Conservation (phyloP, 2,888 invertebrate species). For the Antheraea yamamai region DNA sequence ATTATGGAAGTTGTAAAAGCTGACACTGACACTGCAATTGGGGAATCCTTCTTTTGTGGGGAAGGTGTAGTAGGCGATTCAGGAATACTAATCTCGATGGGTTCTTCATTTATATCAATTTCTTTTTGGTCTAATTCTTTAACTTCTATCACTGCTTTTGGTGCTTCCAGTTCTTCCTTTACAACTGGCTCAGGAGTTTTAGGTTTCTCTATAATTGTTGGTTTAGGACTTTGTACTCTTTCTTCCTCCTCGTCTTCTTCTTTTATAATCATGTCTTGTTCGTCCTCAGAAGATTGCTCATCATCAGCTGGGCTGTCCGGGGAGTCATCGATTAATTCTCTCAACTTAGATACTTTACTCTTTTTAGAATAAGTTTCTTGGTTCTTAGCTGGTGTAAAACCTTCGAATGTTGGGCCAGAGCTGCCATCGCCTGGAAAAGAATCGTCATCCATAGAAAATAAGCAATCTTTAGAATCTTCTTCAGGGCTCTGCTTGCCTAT, state of each 20-base stretch:
- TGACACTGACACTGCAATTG: conserved; percentile 12
- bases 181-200: conserved; percentile 45
- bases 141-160: conserved; percentile 28
- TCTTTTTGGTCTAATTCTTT: conserved; percentile 44
- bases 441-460: conserved; percentile 83
- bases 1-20: conserved; percentile 19
- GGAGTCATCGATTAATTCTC: conserved; percentile 75
- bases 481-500: conserved; percentile 84
- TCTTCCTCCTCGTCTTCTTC: conserved; percentile 42
- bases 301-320: conserved; percentile 78
- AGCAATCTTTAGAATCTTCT: conserved; percentile 83
- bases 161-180: conserved; percentile 49
- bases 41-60: conserved; percentile 34
- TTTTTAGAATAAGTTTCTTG: conserved; percentile 81
- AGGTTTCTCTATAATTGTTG: conserved; percentile 40
- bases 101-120: conserved; percentile 41
- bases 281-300: conserved; percentile 79
- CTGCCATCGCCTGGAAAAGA: conserved; percentile 82
- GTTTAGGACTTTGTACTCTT: conserved; percentile 47
- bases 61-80: conserved; percentile 62
- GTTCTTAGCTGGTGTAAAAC: conserved; percentile 81
- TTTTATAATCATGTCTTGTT: conserved; percentile 56
- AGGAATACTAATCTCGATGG: conserved; percentile 43
- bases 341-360: conserved; percentile 72
- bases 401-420: conserved; percentile 78